A percentile compares a stretch with the other conserved stretches of the same genome.
phyloP scores from a whole-genome alignment of 1,140 invertebrate genomes.

The Brachionus koreanus region DNA sequence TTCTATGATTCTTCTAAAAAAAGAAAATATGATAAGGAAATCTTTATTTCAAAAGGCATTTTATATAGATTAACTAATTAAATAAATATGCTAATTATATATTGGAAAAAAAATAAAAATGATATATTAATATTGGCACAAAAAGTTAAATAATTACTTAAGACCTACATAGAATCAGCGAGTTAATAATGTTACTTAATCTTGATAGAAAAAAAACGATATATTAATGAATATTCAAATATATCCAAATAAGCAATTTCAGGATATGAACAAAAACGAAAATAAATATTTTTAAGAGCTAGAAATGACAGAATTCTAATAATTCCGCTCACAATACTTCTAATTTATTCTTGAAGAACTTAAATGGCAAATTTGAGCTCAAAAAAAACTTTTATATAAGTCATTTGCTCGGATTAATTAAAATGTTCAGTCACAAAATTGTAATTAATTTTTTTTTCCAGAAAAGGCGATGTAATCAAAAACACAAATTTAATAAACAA shows the following conservation, averaged over 20 bases:
- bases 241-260: neutral
- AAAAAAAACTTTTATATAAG: neutral
- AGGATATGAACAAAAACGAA: neutral
- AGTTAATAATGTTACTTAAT: neutral
- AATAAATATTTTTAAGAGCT: neutral
- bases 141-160: neutral
- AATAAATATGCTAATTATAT: neutral
- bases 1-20: neutral
- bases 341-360: neutral
- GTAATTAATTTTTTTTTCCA: neutral
- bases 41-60: neutral
- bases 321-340: neutral
- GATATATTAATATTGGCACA: neutral
- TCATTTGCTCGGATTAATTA: neutral
- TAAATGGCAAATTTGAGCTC: neutral
- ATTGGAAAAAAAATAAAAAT: neutral
- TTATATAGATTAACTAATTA: neutral
- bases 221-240: constrained; percentile 5
- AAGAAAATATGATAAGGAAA: neutral
- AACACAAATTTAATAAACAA: neutral
- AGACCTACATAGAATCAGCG: neutral
- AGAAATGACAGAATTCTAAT: neutral
- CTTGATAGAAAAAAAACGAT: neutral
- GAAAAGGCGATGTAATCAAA: neutral
- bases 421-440: neutral